These are phyloP conservation scores for Phainopepla nitens DNA, from an alignment of 2,113 vertebrate genomes.

Conservation along the genomic window DNA sequence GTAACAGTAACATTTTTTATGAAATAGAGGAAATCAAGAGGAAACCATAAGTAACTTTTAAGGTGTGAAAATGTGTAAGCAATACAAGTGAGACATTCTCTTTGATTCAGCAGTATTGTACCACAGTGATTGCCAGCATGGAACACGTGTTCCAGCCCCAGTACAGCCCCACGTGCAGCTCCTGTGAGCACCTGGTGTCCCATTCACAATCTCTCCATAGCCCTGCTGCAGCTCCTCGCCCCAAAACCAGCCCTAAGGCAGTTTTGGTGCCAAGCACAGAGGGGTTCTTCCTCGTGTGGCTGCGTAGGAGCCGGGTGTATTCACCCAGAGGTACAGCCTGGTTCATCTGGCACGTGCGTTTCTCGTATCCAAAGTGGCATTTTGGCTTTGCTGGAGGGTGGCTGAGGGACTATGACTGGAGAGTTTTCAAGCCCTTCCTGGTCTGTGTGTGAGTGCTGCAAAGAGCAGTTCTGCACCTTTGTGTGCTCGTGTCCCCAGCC, in stretches of 20 bases:
- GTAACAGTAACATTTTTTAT: too few species aligned
- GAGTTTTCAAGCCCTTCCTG: neutral
- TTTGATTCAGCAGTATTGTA: neutral
- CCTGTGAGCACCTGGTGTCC: neutral
- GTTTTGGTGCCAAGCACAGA: neutral
- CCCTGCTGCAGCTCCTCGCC: rapidly evolving
- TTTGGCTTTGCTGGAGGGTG: neutral
- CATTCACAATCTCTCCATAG: rapidly evolving
- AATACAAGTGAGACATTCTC: neutral
- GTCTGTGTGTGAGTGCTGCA: neutral
- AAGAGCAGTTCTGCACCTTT: rapidly evolving
- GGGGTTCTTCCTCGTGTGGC: neutral
- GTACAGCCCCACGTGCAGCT: neutral
- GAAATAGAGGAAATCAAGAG: neutral
- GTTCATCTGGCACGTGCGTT: neutral
- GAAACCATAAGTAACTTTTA: neutral
- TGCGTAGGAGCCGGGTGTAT: rapidly evolving
- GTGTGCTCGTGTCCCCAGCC: neutral
- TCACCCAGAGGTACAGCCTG: neutral
- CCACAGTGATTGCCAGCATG: neutral
- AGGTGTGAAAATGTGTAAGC: neutral
- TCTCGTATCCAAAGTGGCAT: neutral
- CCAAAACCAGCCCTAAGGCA: rapidly evolving
- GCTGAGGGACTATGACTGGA: neutral
- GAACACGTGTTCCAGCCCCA: rapidly evolving